Conservation (phyloP, 2,888 invertebrate species). For the Melolontha melolontha region DNA sequence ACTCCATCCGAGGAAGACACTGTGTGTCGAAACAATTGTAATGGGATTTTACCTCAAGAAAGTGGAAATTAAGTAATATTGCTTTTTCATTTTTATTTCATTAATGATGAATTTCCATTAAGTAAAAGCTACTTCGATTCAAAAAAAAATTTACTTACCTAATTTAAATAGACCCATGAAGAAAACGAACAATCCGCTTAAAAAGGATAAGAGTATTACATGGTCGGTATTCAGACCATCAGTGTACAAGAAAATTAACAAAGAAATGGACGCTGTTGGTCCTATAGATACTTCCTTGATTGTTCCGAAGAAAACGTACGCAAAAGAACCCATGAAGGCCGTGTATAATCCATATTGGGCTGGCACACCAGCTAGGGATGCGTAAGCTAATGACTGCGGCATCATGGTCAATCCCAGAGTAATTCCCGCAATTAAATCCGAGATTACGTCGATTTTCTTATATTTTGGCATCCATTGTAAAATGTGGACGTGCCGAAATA, state of each 20-base stretch:
- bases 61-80: too few species aligned
- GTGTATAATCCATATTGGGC: conserved; percentile 95
- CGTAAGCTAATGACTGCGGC: conserved; percentile 94
- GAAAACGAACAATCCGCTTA: conserved; percentile 82
- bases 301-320: conserved; percentile 90
- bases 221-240: conserved; percentile 77
- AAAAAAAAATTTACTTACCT: conserved; percentile 73
- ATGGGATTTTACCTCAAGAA: too few species aligned
- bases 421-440: conserved; percentile 89
- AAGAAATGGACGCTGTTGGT: conserved; percentile 94
- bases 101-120: too few species aligned
- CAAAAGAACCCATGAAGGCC: conserved; percentile 88
- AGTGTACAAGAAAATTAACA: conserved; percentile 83
- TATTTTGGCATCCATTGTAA: conserved; percentile 78
- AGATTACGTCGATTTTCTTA: conserved; percentile 74
- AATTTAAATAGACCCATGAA: conserved; percentile 85
- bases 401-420: conserved; percentile 92
- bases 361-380: conserved; percentile 84
- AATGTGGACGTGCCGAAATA: conserved; percentile 56
- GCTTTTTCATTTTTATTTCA: too few species aligned
- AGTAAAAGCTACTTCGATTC: too few species aligned
- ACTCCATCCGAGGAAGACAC: too few species aligned
- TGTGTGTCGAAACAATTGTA: too few species aligned
- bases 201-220: conserved; percentile 80
- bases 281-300: conserved; percentile 89